A percentile compares a stretch with the other conserved stretches of the same genome.
phyloP scores from a whole-genome alignment of 2,888 invertebrate genomes.

The Melanargia galathea region DNA sequence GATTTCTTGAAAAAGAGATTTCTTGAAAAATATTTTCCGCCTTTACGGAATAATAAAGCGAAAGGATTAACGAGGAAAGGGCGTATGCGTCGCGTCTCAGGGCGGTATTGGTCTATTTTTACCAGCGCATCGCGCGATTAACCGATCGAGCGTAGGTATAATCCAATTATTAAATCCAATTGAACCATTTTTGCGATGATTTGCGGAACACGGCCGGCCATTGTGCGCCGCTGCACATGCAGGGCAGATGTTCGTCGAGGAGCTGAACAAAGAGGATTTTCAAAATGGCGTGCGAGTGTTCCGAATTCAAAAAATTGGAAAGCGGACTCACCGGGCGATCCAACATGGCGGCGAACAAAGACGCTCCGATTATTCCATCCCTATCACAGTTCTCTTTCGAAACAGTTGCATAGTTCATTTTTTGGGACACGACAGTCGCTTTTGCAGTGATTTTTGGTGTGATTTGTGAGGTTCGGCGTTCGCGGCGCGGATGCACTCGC shows the following conservation, averaged over 20 bases:
- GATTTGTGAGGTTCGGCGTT: conserved; percentile 44
- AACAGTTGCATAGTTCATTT: conserved; percentile 36
- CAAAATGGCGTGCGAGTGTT: conserved; percentile 45
- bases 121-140: conserved; percentile 32
- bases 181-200: conserved; percentile 2
- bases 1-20: background rate
- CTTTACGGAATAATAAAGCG: background rate
- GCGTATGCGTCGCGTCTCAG: background rate
- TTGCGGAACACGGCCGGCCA: background rate
- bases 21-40: background rate
- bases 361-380: conserved; percentile 26
- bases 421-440: conserved; percentile 35
- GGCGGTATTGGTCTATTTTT: conserved; percentile 1
- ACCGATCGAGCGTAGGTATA: conserved; percentile 20
- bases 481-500: conserved; percentile 49
- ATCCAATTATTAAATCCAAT: conserved; percentile 29
- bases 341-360: conserved; percentile 64
- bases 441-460: conserved; percentile 34
- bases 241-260: conserved; percentile 37
- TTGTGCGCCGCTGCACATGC: background rate
- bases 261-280: conserved; percentile 44
- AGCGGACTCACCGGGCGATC: conserved; percentile 58
- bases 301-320: conserved; percentile 54
- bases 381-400: conserved; percentile 24
- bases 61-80: background rate